Percentiles rank a stretch among this genome's conserved stretches.
Evolutionary conservation across 2,888 invertebrate species (phyloP).

Genomic region (Tyria jacobaeae): DNA sequence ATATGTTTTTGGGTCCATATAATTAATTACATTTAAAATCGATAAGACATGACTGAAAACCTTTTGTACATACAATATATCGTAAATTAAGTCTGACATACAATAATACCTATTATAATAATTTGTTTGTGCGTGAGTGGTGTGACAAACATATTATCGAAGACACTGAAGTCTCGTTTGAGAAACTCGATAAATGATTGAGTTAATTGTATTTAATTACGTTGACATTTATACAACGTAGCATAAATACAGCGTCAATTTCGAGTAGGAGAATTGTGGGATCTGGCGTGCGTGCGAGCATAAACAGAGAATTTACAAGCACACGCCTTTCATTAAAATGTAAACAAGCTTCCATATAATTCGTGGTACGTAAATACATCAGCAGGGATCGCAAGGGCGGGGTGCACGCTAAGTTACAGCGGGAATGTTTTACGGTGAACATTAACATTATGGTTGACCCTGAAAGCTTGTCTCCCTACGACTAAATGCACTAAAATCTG

Average conservation of each 20-base stretch:
- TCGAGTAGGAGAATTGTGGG: constrained; percentile 52
- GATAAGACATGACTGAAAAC: no score
- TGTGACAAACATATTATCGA: constrained; percentile 31
- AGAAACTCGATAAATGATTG: constrained; percentile 28
- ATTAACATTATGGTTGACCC: constrained; percentile 65
- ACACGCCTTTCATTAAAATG: constrained; percentile 76
- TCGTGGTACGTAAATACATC: constrained; percentile 72
- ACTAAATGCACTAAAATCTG: constrained; percentile 52
- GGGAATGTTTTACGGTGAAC: constrained; percentile 69
- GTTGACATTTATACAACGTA: constrained; percentile 50
- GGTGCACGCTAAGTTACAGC: constrained; percentile 47
- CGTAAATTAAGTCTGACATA: not conserved
- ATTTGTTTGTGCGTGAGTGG: constrained; percentile 27
- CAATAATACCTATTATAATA: not conserved
- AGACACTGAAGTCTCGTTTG: constrained; percentile 12
- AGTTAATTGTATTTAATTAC: constrained; percentile 55
- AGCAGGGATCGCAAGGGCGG: constrained; percentile 57
- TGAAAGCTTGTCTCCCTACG: constrained; percentile 51
- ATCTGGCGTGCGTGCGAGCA: constrained; percentile 54
- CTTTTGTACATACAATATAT: no score
- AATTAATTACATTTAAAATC: no score
- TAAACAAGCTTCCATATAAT: constrained; percentile 76
- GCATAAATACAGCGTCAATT: constrained; percentile 50
- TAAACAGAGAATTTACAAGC: constrained; percentile 69
- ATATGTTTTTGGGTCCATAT: no score